Conservation (phyloP, 1,140 invertebrate genomes). For the Apis cerana region DNA sequence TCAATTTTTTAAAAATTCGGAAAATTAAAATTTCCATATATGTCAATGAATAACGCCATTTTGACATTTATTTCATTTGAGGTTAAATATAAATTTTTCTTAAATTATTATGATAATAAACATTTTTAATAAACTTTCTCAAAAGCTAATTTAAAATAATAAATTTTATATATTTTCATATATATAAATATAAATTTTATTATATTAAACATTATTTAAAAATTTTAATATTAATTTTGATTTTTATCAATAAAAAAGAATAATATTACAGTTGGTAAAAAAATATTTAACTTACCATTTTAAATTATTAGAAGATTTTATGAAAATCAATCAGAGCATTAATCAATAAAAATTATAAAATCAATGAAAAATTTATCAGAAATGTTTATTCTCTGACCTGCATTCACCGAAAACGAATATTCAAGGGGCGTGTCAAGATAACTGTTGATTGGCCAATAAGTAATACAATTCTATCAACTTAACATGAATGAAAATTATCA, state of each 20-base stretch:
- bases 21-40: constrained; percentile 27
- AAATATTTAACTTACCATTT: constrained; percentile 42
- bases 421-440: constrained; percentile 51
- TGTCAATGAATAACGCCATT: constrained; percentile 37
- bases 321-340: constrained; percentile 31
- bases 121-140: not conserved
- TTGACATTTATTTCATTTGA: constrained; percentile 41
- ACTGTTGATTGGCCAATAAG: constrained; percentile 24
- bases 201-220: not conserved
- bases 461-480: constrained; percentile 40
- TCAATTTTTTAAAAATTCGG: not conserved
- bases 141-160: not conserved
- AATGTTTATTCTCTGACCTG: constrained; percentile 44
- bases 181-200: not conserved
- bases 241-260: not conserved
- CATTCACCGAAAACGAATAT: constrained; percentile 52
- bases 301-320: constrained; percentile 24
- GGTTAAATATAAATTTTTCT: constrained; percentile 12
- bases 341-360: constrained; percentile 41
- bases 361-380: constrained; percentile 47
- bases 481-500: not conserved
- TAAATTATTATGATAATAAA: not conserved
- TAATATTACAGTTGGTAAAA: not conserved
- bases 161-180: not conserved
- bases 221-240: not conserved